Percentiles rank a stretch among this genome's conserved stretches.
These are phyloP conservation scores for Struthidea cinerea DNA, from an alignment of 2,113 vertebrate species.

Conservation along the genomic window DNA sequence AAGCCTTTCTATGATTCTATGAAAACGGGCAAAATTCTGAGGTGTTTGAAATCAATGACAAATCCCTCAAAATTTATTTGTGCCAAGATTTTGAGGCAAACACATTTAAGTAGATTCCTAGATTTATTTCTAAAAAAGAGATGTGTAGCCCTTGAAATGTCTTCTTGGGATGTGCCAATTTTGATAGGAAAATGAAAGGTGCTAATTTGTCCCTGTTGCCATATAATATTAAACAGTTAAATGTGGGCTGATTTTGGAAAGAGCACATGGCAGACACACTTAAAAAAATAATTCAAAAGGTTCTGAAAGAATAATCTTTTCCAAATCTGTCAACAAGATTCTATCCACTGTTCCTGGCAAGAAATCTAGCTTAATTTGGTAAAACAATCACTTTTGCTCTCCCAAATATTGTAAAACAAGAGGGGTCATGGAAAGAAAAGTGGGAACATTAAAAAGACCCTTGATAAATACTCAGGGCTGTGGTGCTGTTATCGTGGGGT, in stretches of 20 bases:
- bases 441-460: not conserved
- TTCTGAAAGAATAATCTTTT: constrained; percentile 51
- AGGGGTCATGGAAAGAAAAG: constrained; percentile 21
- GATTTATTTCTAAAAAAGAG: not conserved
- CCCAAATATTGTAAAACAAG: constrained; percentile 14
- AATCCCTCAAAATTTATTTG: not conserved
- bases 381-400: constrained; percentile 25
- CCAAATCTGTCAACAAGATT: constrained; percentile 53
- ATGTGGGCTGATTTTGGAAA: constrained; percentile 32
- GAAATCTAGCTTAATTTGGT: constrained; percentile 15
- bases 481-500: not conserved
- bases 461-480: not conserved
- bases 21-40: not conserved
- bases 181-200: constrained; percentile 42
- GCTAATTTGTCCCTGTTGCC: constrained; percentile 46
- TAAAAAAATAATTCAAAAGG: constrained; percentile 30
- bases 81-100: not conserved
- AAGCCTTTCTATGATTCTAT: not conserved
- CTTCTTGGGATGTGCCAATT: constrained; percentile 26
- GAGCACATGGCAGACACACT: not conserved
- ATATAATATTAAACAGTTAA: constrained; percentile 45
- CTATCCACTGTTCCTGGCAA: constrained; percentile 39
- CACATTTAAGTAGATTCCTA: not conserved
- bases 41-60: not conserved
- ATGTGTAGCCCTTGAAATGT: not conserved